A percentile compares a stretch with the other conserved stretches of the same genome.
Conservation (phyloP, 1,140 invertebrate species). For the Cyphomyrmex costatus region DNA sequence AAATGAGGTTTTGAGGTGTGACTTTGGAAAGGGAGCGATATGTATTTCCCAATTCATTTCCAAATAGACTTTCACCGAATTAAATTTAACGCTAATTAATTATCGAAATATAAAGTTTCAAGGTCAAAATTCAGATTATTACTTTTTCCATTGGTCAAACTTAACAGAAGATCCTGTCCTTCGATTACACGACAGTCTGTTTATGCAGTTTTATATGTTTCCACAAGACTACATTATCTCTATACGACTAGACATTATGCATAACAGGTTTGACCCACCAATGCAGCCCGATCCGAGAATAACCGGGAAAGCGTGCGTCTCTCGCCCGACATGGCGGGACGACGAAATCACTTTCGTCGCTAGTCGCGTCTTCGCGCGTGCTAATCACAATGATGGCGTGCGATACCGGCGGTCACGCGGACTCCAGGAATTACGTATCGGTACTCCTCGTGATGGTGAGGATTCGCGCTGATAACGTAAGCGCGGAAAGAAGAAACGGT, state of each 20-base stretch:
- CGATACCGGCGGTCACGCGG: conserved; percentile 78
- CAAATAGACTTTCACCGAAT: not conserved
- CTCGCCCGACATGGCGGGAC: not conserved
- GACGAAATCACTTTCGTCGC: conserved; percentile 52
- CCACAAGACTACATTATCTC: not conserved
- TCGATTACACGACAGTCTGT: too few relatives aligned
- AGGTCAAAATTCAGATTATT: not conserved
- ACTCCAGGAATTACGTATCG: conserved; percentile 71
- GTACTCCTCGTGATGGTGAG: conserved; percentile 64
- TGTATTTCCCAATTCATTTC: not conserved
- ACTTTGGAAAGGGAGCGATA: too few relatives aligned
- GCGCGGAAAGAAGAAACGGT: conserved; percentile 35
- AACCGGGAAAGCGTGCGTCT: conserved; percentile 12
- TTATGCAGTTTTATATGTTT: not conserved
- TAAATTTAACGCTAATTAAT: not conserved
- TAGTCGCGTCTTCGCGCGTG: conserved; percentile 61
- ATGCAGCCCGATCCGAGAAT: not conserved
- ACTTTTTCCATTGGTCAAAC: not conserved
- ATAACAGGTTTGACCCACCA: not conserved
- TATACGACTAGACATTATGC: not conserved
- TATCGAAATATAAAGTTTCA: not conserved
- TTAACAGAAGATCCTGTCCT: not conserved
- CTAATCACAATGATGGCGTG: conserved; percentile 69
- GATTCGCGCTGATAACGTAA: conserved; percentile 61
- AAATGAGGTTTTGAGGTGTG: too few relatives aligned